phyloP scores from a whole-genome alignment of 2,797 vertebrate species.

The Novumbra hubbsi region DNA sequence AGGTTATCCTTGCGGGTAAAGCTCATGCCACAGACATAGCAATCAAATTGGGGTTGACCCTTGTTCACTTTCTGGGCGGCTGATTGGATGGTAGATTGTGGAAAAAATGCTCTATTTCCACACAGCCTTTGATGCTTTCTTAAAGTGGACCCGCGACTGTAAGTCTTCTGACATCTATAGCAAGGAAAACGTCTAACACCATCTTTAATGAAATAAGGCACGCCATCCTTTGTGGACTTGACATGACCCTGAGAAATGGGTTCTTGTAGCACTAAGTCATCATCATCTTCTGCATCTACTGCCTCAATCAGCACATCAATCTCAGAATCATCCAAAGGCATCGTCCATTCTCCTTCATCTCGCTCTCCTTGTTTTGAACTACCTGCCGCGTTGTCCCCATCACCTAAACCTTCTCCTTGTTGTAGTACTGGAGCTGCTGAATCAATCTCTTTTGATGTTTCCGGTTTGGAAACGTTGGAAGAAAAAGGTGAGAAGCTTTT shows the following conservation, averaged over 20 bases:
- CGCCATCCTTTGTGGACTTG: conserved; percentile 13
- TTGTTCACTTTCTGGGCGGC: conserved; percentile 38
- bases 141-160: conserved; percentile 69
- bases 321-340: conserved; percentile 74
- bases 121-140: conserved; percentile 78
- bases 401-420: not conserved
- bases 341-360: conserved; percentile 68
- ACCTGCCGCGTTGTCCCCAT: conserved; percentile 22
- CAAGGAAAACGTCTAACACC: conserved; percentile 72
- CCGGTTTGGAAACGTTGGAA: conserved; percentile 33
- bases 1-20: conserved; percentile 79
- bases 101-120: conserved; percentile 47
- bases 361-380: conserved; percentile 26
- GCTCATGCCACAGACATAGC: conserved; percentile 66
- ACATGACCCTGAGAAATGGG: conserved; percentile 6
- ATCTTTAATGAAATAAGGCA: conserved; percentile 60
- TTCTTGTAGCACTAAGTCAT: conserved; percentile 2
- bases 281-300: conserved; percentile 36
- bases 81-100: conserved; percentile 21
- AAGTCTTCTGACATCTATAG: conserved; percentile 74
- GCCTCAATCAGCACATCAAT: conserved; percentile 50
- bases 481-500: conserved; percentile 55
- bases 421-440: not conserved
- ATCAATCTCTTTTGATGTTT: not conserved
- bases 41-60: conserved; percentile 60